These are phyloP conservation scores for Sylvia borin DNA, from an alignment of 2,797 vertebrate species.

Conservation along the genomic window DNA sequence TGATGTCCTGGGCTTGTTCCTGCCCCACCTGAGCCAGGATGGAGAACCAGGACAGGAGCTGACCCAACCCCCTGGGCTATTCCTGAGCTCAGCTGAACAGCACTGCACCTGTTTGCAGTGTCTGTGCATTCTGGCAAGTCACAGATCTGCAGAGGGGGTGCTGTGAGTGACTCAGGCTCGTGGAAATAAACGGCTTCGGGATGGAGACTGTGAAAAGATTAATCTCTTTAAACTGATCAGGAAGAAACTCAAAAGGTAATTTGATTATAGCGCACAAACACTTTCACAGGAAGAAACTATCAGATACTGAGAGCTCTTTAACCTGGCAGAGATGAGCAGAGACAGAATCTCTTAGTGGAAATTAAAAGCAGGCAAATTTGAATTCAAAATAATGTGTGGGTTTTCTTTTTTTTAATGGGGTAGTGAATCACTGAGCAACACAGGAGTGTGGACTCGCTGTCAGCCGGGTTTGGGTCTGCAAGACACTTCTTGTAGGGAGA, in stretches of 20 bases:
- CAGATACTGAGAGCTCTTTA: slow-evolving; percentile 23
- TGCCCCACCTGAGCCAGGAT: neutral
- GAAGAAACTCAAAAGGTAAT: slow-evolving; percentile 23
- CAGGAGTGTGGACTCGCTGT: neutral
- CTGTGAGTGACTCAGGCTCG: neutral
- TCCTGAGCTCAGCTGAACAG: neutral
- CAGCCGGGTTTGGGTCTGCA: neutral
- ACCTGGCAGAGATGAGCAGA: neutral
- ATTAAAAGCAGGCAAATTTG: slow-evolving; percentile 1
- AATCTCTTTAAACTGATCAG: slow-evolving; percentile 11
- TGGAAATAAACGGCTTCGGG: neutral
- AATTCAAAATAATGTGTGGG: neutral
- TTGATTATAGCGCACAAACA: slow-evolving; percentile 22
- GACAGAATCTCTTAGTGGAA: neutral
- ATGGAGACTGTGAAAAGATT: neutral
- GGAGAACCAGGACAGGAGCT: accelerated
- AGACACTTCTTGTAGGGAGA: neutral
- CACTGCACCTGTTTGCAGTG: accelerated
- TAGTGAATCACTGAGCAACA: neutral
- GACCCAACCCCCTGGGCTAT: accelerated
- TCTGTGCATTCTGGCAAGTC: neutral
- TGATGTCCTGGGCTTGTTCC: neutral
- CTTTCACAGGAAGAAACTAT: slow-evolving; percentile 22
- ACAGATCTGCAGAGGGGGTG: neutral
- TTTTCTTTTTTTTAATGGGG: neutral